phyloP scores from a whole-genome alignment of 2,888 invertebrate genomes.

The Lumbricus terrestris region DNA sequence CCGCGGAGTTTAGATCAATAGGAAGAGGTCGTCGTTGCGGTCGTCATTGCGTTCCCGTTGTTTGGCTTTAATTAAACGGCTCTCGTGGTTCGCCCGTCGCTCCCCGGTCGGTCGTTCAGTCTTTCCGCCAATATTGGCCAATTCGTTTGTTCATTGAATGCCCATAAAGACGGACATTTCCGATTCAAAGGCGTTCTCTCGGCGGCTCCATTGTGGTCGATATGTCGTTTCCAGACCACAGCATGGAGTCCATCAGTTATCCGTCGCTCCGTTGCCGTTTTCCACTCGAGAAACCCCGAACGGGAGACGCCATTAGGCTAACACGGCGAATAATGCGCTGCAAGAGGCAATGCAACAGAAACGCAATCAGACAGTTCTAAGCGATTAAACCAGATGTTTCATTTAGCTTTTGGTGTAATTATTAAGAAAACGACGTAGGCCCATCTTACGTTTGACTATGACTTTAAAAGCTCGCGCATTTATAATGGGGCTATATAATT shows the following conservation, averaged over 20 bases:
- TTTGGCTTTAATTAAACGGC: conserved; percentile 10
- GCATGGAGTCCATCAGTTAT: neutral
- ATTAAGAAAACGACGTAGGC: neutral
- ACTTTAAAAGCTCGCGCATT: too few species aligned
- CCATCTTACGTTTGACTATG: neutral
- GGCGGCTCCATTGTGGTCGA: conserved; percentile 4
- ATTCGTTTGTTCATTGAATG: conserved; percentile 5
- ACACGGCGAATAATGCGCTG: neutral
- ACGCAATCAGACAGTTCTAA: neutral
- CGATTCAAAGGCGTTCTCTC: conserved; percentile 10
- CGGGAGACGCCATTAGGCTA: neutral
- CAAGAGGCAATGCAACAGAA: neutral
- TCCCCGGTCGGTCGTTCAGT: conserved; percentile 10
- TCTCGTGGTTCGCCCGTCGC: neutral
- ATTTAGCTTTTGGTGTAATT: neutral
- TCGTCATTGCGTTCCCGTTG: neutral
- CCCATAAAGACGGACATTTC: conserved; percentile 13
- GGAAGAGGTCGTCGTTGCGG: neutral
- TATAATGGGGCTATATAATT: too few species aligned
- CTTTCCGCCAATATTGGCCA: conserved; percentile 3
- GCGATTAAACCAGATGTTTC: neutral
- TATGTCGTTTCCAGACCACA: neutral
- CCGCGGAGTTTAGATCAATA: neutral
- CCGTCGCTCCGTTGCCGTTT: neutral
- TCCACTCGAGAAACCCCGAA: neutral